Base-by-base conservation (phyloP, 2,888 invertebrate species). In the Ormia ochracea region DNA sequence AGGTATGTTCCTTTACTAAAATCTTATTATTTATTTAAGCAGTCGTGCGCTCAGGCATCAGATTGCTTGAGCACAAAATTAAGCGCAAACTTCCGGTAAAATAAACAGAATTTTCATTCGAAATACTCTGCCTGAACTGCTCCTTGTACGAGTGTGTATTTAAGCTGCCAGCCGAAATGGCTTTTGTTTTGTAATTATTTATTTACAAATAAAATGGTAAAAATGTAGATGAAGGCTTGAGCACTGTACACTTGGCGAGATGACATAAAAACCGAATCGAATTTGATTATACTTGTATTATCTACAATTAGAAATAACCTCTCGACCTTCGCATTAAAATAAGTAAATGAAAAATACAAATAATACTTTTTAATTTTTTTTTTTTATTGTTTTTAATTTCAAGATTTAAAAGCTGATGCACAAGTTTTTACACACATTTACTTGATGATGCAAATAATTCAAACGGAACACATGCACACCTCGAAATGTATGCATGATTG, bases 231-330 rank as follows among this genome's bases (percentile, higher is more conserved):
- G 23, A 45, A 63, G 48, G 4, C 45, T 43, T 4, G 21, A 68
- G 10, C 38, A 41, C 3, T 41, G 21, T 52, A 61, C 41, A 72
- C 31, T 74, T 41, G 33, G 19, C 54, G 33, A 36, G 41, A 41
- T 28, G 17, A 28, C 48, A 45, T 48, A 65, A 52, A 56, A 65
- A 38, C 23, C 36, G 33, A 72, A 61, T 59, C 59, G 5, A 31
- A 61, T 52, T 73, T 73, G 56, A 79, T 79, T 70, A n/a, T n/a
- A n/a, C n/a, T n/a, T n/a, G 19, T 23, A 75, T 21, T 78, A 79
- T 79, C 79, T 52, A 59, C 65, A 45, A 59, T 74, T 79, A 36
- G 61, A 78, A 78, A 73, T 73, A 78, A 78, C 73, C 78, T 56
- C 19, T 48, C n/a, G 66, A 68, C 66, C 78, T 78, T 69, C 41